Conservation (phyloP, 2,113 vertebrate species). For the Octodon degus region DNA sequence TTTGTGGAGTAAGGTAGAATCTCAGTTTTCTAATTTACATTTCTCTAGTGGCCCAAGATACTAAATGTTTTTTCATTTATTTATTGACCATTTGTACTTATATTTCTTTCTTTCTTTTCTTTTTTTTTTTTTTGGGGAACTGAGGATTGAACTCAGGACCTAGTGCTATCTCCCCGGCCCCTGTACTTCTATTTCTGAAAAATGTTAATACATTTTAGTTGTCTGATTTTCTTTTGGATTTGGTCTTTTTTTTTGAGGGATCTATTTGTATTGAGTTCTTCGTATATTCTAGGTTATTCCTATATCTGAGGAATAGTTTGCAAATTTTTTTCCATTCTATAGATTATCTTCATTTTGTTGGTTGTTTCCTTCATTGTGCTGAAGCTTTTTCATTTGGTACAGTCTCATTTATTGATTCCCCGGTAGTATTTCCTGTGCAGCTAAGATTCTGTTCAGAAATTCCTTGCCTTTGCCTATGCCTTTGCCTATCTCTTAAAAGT, state of each 20-base stretch:
- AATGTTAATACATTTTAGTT: not conserved
- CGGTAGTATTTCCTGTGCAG: not conserved
- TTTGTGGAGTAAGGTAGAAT: not conserved
- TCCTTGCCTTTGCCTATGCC: not conserved
- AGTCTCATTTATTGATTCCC: not conserved
- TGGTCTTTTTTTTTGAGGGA: not conserved
- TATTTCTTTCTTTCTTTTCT: too few relatives aligned
- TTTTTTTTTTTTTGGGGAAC: too few relatives aligned
- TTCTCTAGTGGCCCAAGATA: not conserved
- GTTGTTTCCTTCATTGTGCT: not conserved
- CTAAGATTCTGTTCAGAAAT: not conserved
- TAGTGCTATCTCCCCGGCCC: too few relatives aligned
- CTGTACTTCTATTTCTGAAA: not conserved
- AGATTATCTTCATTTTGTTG: not conserved
- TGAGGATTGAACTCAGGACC: too few relatives aligned
- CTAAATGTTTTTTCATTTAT: not conserved
- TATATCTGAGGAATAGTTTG: not conserved
- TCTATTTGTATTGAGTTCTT: not conserved
- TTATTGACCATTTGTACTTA: not conserved
- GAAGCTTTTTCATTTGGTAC: not conserved
- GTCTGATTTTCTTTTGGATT: not conserved
- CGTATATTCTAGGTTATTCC: not conserved
- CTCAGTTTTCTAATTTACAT: not conserved
- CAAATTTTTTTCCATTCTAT: not conserved
- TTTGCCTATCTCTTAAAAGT: not conserved